These are phyloP conservation scores for Threskiornis aethiopicus DNA, from an alignment of 2,797 vertebrate genomes.

Conservation along the genomic window DNA sequence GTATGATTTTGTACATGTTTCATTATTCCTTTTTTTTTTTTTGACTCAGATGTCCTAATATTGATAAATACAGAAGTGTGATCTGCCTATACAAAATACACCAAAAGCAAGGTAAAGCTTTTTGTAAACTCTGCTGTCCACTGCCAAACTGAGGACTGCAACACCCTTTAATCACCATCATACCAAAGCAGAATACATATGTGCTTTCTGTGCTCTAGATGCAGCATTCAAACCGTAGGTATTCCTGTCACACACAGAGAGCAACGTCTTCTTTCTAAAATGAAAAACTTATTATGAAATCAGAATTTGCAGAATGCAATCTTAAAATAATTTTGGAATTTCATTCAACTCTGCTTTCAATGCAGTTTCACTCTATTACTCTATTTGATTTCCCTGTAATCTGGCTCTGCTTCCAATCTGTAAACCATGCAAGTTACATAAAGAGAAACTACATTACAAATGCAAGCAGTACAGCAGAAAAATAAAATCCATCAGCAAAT, in stretches of 20 bases:
- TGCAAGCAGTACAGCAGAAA: background rate
- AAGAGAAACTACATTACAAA: background rate
- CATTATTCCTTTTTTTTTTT: background rate
- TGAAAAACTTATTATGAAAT: background rate
- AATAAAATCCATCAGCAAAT: background rate
- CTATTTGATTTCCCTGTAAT: background rate
- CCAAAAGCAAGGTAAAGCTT: background rate
- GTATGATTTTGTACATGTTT: background rate
- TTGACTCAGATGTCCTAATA: background rate
- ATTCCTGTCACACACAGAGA: background rate
- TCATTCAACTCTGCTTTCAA: background rate
- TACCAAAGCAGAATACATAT: background rate
- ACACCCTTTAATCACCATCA: background rate
- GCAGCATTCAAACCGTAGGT: background rate
- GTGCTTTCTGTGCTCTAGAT: background rate
- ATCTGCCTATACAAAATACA: background rate
- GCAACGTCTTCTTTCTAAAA: background rate
- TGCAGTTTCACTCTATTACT: background rate
- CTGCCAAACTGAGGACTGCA: background rate
- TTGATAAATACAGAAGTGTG: background rate
- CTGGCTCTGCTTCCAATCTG: background rate
- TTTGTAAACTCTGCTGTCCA: background rate
- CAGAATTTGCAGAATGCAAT: background rate
- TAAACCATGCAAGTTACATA: background rate
- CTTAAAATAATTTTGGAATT: background rate